phyloP scores from a whole-genome alignment of 2,888 invertebrate genomes.

The Drosophila tanythrix region DNA sequence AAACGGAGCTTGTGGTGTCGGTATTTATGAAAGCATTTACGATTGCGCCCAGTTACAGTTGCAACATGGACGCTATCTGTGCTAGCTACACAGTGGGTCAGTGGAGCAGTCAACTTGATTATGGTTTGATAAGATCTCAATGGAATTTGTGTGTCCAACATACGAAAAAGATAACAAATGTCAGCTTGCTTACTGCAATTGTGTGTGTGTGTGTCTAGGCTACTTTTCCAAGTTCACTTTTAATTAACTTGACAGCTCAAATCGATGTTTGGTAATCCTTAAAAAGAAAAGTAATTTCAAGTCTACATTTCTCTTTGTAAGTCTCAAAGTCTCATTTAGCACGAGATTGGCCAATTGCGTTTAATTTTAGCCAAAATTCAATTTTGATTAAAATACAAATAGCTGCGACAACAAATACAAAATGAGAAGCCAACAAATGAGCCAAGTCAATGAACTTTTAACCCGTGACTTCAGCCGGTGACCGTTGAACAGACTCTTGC shows the following conservation, averaged over 20 bases:
- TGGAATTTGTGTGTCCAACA: constrained; percentile 10
- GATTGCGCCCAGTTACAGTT: constrained; percentile 20
- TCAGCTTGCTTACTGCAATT: background rate
- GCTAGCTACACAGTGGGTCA: constrained; percentile 42
- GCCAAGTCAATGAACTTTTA: constrained; percentile 51
- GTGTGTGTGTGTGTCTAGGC: background rate
- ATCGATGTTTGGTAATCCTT: background rate
- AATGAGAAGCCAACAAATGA: background rate
- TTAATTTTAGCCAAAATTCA: background rate
- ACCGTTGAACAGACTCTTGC: constrained; percentile 45
- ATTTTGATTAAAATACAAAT: constrained; percentile 18
- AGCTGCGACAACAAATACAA: background rate
- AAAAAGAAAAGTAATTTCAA: background rate
- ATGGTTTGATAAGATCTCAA: constrained; percentile 35
- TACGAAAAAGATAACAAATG: background rate
- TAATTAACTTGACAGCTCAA: background rate
- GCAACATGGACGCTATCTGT: constrained; percentile 37
- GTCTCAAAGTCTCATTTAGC: background rate
- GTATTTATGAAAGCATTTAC: constrained; percentile 50
- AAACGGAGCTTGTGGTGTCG: constrained; percentile 22
- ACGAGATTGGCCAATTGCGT: background rate
- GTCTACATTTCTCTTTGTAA: background rate
- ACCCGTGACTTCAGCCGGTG: constrained; percentile 29
- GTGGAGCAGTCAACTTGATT: constrained; percentile 45
- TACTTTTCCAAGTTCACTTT: background rate